phyloP scores from a whole-genome alignment of 2,113 vertebrate species.

The Gopherus evgoodei region DNA sequence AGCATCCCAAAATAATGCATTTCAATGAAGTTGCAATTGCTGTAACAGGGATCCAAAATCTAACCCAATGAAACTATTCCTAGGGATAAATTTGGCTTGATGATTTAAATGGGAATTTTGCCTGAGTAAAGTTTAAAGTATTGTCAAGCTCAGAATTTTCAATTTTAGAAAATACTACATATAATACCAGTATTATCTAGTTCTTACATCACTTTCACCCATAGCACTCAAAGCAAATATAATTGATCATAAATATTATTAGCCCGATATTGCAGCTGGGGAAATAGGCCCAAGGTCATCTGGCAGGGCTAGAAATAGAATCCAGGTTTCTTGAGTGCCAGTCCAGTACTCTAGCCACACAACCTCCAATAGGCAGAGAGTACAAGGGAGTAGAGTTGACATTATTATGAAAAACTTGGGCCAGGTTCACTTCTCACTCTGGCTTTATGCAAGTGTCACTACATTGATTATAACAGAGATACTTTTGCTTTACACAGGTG shows the following conservation, averaged over 20 bases:
- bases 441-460: not conserved
- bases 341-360: not conserved
- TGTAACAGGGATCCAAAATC: not conserved
- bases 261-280: not conserved
- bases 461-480: not conserved
- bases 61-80: not conserved
- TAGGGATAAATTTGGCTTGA: not conserved
- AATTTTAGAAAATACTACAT: not conserved
- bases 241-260: not conserved
- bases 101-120: not conserved
- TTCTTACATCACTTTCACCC: not conserved
- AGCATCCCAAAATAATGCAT: not conserved
- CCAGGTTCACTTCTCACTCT: not conserved
- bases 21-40: not conserved
- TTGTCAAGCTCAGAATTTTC: not conserved
- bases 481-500: not conserved
- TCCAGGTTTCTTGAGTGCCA: fast-evolving
- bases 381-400: not conserved
- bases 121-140: not conserved
- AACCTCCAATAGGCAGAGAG: not conserved
- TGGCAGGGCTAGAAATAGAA: not conserved
- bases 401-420: not conserved
- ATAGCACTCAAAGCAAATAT: not conserved
- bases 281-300: not conserved
- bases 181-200: not conserved